phyloP scores from a whole-genome alignment of 1,140 invertebrate species.

The Radopholus similis region DNA sequence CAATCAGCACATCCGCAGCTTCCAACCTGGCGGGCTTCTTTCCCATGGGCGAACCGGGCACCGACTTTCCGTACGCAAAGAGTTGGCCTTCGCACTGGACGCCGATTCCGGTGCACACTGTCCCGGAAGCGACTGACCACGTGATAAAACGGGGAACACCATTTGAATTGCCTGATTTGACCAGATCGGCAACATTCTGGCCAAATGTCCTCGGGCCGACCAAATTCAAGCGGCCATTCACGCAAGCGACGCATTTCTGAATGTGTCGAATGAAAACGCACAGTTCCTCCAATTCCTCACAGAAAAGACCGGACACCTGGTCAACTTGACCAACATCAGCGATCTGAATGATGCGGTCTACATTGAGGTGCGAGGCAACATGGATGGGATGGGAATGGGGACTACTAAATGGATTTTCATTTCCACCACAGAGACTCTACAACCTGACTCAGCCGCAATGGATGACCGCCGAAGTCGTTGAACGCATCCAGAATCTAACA shows the following conservation, averaged over 20 bases:
- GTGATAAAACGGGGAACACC: slow-evolving; percentile 4
- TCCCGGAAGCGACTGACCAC: slow-evolving; percentile 43
- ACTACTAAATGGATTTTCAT: slow-evolving; percentile 2
- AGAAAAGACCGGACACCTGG: slow-evolving; percentile 1
- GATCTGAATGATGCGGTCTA: slow-evolving; percentile 38
- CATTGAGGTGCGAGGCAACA: slow-evolving; percentile 37
- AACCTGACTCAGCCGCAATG: slow-evolving; percentile 48
- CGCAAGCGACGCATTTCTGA: slow-evolving; percentile 14
- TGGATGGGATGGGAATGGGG: neutral
- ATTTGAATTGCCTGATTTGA: neutral
- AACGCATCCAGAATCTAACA: slow-evolving; percentile 37
- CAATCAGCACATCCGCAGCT: too few relatives aligned
- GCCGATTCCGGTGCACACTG: slow-evolving; percentile 61
- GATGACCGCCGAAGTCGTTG: slow-evolving; percentile 33
- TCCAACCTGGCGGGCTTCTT: slow-evolving; percentile 60
- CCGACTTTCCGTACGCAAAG: slow-evolving; percentile 33
- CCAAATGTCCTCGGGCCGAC: slow-evolving; percentile 38
- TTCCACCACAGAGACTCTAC: slow-evolving; percentile 38
- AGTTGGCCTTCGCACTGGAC: slow-evolving; percentile 50
- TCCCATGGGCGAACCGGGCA: slow-evolving; percentile 38
- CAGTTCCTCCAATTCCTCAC: slow-evolving; percentile 17
- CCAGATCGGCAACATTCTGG: slow-evolving; percentile 42
- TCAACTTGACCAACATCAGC: slow-evolving; percentile 31
- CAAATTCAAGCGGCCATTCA: slow-evolving; percentile 28
- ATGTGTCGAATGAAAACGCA: neutral